These are phyloP conservation scores for Poeciliopsis paucimaculata DNA, from an alignment of 2,797 vertebrate genomes.

Conservation along the genomic window DNA sequence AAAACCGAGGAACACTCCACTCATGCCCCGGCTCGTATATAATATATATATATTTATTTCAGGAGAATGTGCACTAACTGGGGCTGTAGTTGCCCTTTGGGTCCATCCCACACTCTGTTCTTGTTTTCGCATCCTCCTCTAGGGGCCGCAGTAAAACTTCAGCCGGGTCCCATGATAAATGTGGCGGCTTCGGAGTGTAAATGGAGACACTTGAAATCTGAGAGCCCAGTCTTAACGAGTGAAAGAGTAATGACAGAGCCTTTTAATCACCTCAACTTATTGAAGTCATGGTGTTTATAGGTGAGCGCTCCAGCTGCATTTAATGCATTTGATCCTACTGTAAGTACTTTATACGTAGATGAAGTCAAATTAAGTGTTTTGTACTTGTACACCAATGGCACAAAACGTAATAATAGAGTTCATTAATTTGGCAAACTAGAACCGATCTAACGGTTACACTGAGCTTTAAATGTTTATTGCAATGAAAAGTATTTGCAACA, in stretches of 20 bases:
- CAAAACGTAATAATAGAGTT: neutral
- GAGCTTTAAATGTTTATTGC: neutral
- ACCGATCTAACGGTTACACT: neutral
- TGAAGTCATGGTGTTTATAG: constrained; percentile 61
- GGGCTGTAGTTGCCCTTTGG: constrained; percentile 74
- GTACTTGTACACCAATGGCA: neutral
- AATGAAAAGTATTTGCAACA: neutral
- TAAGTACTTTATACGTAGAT: neutral
- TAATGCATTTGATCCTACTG: constrained; percentile 5
- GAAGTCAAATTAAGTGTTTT: neutral
- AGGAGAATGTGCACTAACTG: constrained; percentile 22
- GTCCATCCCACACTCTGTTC: constrained; percentile 87
- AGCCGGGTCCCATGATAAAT: constrained; percentile 91
- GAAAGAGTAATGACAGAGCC: constrained; percentile 78
- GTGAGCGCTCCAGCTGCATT: constrained; percentile 44
- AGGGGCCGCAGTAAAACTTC: constrained; percentile 91
- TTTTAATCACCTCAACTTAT: constrained; percentile 80
- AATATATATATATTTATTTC: neutral
- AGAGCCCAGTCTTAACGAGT: constrained; percentile 83
- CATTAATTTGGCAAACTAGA: neutral
- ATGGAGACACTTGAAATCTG: constrained; percentile 99
- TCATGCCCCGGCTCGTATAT: constrained; percentile 56
- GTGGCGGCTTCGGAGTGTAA: constrained; percentile 93
- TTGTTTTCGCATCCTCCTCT: constrained; percentile 92
- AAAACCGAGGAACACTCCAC: constrained; percentile 31